Conservation (phyloP, 64 coral and sea anemone species). For the Actinia equina region DNA sequence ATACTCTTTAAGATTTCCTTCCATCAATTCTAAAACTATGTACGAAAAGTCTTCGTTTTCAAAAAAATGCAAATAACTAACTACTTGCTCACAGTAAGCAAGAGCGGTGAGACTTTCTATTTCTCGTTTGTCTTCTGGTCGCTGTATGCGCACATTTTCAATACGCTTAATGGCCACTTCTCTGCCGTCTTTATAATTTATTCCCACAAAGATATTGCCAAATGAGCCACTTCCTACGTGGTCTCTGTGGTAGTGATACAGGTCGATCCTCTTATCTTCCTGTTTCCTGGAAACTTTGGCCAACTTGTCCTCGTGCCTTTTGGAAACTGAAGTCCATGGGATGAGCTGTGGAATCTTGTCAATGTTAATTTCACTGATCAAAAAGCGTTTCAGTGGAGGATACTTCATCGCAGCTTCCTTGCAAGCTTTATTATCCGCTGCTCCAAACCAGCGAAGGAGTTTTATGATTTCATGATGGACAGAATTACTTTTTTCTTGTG, state of each 20-base stretch:
- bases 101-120: background rate
- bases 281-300: background rate
- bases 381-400: too few species aligned
- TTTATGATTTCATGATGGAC: too few species aligned
- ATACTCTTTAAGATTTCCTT: slow-evolving; percentile 30
- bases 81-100: slow-evolving; percentile 16
- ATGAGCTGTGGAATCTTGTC: background rate
- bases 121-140: slow-evolving; percentile 11
- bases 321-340: background rate
- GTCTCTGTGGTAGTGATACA: background rate
- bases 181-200: background rate
- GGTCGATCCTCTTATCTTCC: background rate
- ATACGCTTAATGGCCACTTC: slow-evolving; percentile 27
- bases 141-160: background rate
- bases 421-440: too few species aligned
- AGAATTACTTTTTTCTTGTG: too few species aligned
- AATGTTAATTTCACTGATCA: too few species aligned
- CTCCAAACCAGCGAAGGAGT: too few species aligned
- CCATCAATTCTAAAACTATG: slow-evolving; percentile 32
- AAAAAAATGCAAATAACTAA: slow-evolving; percentile 13
- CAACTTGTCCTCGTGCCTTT: background rate
- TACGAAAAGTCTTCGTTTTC: slow-evolving; percentile 1
- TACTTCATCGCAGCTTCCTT: too few species aligned
- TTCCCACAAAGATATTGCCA: slow-evolving; percentile 10
- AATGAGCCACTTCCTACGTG: background rate